Base-by-base conservation (phyloP, 1,140 invertebrate genomes). In the Drosophila albomicans region DNA sequence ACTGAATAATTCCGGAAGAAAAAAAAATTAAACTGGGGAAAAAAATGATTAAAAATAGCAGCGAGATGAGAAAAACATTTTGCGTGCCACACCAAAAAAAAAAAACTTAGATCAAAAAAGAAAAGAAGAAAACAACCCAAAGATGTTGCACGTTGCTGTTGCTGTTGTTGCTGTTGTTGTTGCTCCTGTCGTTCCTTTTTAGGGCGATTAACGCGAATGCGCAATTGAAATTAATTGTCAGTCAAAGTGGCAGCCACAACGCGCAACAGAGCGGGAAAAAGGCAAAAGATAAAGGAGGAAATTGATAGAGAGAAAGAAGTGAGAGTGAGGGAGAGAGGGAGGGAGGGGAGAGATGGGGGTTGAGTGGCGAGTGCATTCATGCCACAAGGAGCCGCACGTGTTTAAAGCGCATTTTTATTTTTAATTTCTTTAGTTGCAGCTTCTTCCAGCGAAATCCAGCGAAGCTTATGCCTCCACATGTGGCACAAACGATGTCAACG, bases 211-310 rank as follows among this genome's bases (percentile, higher is more conserved):
- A 85, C 85, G 85, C 81, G 81, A 85, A 89, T 79, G 81, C 81
- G 86, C 85, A 89, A 89, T 89, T 89, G 85, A 89, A 89, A 89
- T 89, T 89, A 89, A 89, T 89, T 89, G 78, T 89, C 85, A 88
- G 86, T 89, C 85, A 85, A 85, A 89, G 77, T 79, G 84, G 82
- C 70, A 75, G 66, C 71, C 71, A 62, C 71, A 69, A 54, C 64
- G 41, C 3, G 51, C 1, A 8, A 16, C 35, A 10, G 49, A 10
- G 25, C 8, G n/a, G 52, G 48, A 45, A 4, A 35, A 11, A 25
- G 20, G 20, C 20, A 25, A 16, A 11, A 20, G 15, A 64, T 16
- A 25, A 25, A 25, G 6, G 59, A 16, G 45, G 10, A 46, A 13
- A 46, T 46, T 16, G 43, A 13, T 20, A 30, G 25, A 46, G n/a